Evolutionary conservation across 2,113 vertebrate genomes (phyloP).

Genomic region (Vicugna pacos): DNA sequence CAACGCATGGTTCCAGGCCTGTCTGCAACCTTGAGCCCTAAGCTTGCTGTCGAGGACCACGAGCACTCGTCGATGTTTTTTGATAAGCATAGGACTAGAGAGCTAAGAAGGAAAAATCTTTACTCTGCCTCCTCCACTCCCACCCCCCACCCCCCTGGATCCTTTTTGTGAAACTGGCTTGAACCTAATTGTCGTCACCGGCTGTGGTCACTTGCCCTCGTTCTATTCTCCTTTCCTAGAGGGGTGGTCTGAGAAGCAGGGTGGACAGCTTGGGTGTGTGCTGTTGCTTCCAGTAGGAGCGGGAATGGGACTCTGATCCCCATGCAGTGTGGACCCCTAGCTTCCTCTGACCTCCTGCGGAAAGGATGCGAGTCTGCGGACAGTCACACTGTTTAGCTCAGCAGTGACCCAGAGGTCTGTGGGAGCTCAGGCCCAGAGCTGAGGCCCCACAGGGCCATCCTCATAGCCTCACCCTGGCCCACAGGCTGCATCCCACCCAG

Average conservation of each 20-base stretch:
- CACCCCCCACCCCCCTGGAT: background rate
- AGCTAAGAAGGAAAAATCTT: background rate
- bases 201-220: background rate
- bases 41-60: background rate
- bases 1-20: background rate
- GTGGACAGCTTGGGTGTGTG: background rate
- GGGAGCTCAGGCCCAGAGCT: background rate
- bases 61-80: background rate
- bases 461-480: background rate
- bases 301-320: background rate
- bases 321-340: accelerated
- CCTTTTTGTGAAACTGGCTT: background rate
- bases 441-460: background rate
- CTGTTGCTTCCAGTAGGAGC: background rate
- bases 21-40: background rate
- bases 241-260: background rate
- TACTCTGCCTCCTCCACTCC: too few species aligned
- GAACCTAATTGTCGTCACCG: background rate
- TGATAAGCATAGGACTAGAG: background rate
- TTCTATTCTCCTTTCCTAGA: background rate
- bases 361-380: background rate
- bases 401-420: background rate
- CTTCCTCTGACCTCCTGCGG: background rate
- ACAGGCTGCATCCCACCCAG: background rate
- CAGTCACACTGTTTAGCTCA: background rate